Evolutionary conservation across 2,797 vertebrate species (phyloP).

Genomic region (Thamnophis elegans): DNA sequence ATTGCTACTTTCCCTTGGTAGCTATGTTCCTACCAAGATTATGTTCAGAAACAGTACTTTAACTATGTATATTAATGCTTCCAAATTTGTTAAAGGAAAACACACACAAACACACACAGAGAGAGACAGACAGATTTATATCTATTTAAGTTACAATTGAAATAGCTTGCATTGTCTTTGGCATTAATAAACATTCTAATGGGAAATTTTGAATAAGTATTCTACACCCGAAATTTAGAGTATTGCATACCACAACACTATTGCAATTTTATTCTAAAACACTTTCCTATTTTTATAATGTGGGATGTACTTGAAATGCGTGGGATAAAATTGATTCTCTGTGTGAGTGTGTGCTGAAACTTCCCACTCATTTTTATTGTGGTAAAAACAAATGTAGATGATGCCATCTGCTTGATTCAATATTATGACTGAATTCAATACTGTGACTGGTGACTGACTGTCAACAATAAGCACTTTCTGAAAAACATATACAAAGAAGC

Average conservation of each 20-base stretch:
- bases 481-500: background rate
- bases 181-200: background rate
- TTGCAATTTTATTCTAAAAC: background rate
- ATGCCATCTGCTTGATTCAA: background rate
- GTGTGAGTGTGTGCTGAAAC: background rate
- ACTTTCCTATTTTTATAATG: background rate
- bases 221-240: background rate
- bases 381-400: background rate
- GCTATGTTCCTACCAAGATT: background rate
- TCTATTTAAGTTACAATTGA: background rate
- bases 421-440: conserved; percentile 11
- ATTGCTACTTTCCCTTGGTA: background rate
- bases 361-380: conserved; percentile 20
- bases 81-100: background rate
- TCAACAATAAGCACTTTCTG: background rate
- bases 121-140: background rate
- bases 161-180: background rate
- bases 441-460: background rate
- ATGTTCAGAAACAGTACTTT: background rate
- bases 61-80: background rate
- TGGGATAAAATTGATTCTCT: background rate
- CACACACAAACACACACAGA: too few relatives aligned
- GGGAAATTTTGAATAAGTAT: background rate
- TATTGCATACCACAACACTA: background rate
- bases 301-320: background rate